Percentiles rank a stretch among this genome's conserved stretches.
Conservation (phyloP, 2,113 vertebrate genomes). For the Dasyurus viverrinus region DNA sequence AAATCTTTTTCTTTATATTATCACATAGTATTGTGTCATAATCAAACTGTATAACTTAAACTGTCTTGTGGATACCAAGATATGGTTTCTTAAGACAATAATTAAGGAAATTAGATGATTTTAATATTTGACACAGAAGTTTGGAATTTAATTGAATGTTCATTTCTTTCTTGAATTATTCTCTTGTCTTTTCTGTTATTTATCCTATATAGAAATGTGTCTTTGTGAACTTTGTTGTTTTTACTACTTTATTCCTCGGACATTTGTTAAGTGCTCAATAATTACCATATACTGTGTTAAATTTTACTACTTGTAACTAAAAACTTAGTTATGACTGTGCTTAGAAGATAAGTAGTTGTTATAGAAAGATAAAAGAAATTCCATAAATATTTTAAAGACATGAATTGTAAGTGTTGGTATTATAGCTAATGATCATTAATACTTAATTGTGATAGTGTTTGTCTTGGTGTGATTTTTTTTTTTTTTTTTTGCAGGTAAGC, state of each 20-base stretch:
- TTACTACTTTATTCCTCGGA: constrained; percentile 5
- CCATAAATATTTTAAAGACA: constrained; percentile 21
- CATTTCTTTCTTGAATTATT: neutral
- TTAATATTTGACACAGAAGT: constrained; percentile 30
- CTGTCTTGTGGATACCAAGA: neutral
- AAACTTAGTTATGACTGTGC: neutral
- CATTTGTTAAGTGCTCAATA: neutral
- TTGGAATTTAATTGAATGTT: neutral
- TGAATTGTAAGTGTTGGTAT: constrained; percentile 10
- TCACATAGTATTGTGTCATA: neutral
- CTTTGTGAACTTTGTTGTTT: neutral
- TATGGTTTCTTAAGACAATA: neutral
- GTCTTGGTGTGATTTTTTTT: constrained; percentile 81
- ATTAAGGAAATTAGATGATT: neutral
- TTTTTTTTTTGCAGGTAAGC: constrained; percentile 88
- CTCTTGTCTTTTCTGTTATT: constrained; percentile 8
- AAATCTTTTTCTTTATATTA: neutral
- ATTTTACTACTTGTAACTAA: neutral
- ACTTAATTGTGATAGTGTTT: constrained; percentile 69
- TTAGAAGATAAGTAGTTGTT: neutral
- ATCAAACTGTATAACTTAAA: neutral
- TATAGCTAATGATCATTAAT: constrained; percentile 22
- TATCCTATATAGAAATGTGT: neutral
- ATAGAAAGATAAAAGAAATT: constrained; percentile 30
- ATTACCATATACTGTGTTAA: neutral